phyloP scores from a whole-genome alignment of 2,797 vertebrate species.

The Salarias fasciatus region DNA sequence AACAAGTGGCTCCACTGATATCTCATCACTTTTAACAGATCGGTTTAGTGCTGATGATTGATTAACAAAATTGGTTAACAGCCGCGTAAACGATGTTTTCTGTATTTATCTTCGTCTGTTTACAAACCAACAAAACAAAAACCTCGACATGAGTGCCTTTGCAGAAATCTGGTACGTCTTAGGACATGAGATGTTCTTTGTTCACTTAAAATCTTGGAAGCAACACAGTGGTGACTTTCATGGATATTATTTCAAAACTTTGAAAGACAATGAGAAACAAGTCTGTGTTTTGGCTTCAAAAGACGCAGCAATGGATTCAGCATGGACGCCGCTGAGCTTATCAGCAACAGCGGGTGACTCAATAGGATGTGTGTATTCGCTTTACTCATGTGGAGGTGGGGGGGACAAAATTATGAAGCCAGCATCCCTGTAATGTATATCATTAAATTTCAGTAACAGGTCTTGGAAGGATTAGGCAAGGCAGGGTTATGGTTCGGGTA shows the following conservation, averaged over 20 bases:
- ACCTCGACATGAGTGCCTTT: background rate
- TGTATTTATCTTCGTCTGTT: conserved; percentile 14
- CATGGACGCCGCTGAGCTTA: conserved; percentile 2
- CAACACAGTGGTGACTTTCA: conserved; percentile 15
- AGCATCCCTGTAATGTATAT: background rate
- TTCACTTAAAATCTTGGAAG: conserved; percentile 21
- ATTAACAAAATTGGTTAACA: conserved; percentile 39
- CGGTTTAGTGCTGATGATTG: conserved; percentile 40
- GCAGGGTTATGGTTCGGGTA: background rate
- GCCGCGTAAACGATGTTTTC: conserved; percentile 12
- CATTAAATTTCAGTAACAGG: background rate
- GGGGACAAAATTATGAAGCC: background rate
- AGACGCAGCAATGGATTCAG: conserved; percentile 16
- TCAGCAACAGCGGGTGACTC: conserved; percentile 23
- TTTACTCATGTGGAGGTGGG: background rate
- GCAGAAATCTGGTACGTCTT: too few species aligned
- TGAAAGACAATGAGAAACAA: conserved; percentile 14
- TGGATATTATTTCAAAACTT: conserved; percentile 28
- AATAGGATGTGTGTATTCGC: conserved; percentile 4
- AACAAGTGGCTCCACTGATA: conserved; percentile 57
- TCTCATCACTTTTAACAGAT: conserved; percentile 49
- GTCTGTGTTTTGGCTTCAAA: conserved; percentile 14
- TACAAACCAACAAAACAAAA: conserved; percentile 10
- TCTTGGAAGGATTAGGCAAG: background rate
- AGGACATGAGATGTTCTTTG: background rate